Base-by-base conservation (phyloP, 1,140 invertebrate species). In the Physella acuta region DNA sequence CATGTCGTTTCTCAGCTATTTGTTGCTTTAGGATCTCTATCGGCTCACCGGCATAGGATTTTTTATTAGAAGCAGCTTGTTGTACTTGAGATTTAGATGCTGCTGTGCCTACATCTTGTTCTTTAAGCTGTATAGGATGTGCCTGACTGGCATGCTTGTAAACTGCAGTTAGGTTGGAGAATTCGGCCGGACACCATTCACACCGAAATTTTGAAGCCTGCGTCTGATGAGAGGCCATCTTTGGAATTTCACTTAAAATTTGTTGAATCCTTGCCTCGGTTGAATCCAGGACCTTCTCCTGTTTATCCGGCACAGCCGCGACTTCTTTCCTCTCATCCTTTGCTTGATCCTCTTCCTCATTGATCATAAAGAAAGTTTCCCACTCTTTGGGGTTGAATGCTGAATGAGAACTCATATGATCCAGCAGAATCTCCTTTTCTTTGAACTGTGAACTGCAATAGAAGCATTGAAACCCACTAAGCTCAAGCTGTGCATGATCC, bases 101-200 rank as follows among this genome's bases (percentile, higher is more conserved):
- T 3, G 33, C 20, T 37, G 60, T 26, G 28, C 39, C 72, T 2
- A 71, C 64, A 67, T 82, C 79, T 63, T 81, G 79, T 34, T 75
- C 74, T 30, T 74, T 68, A 16, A 80, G 70, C 49, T 81, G 74
- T 20, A 68, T 65, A 8, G 81, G 81, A 71, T 82, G 81, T 5
- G 72, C 69, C 36, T 68, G 63, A 24, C 66, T 64, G n/a, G 76
- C 77, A 71, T 82, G 81, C 31, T 80, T 77, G 63, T 80, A 80
- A 0, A 81, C 68, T 2, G 76, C 75, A 5, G 73, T 71, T 2
- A 81, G 51, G 68, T 80, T 78, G 24, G 73, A 75, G 73, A 81
- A 81, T 52, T 71, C 73, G 20, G 78, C 75, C n/a, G 71, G 58
- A 61, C 81, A 82, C 81, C 81, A 82, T 61, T 82, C 79, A 76